Conservation (phyloP, 2,888 invertebrate species). For the Eudasyphora cyanicolor region DNA sequence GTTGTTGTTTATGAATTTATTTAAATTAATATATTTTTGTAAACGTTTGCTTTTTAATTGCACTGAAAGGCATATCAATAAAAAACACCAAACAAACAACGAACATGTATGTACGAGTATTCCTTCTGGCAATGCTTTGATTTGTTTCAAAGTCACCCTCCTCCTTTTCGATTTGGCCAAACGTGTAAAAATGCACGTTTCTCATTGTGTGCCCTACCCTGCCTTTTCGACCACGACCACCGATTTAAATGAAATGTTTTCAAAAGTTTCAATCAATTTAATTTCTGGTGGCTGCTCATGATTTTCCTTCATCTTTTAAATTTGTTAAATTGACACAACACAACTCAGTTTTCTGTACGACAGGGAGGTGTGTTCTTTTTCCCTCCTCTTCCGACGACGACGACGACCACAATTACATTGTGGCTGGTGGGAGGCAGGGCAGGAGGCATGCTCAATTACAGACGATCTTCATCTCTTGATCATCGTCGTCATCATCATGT, state of each 20-base stretch:
- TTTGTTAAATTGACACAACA: slow-evolving; percentile 51
- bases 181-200: slow-evolving; percentile 56
- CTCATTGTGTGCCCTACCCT: slow-evolving; percentile 26
- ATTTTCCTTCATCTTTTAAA: slow-evolving; percentile 33
- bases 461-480: no score
- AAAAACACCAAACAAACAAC: background rate
- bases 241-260: slow-evolving; percentile 55
- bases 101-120: slow-evolving; percentile 2
- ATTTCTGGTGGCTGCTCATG: background rate
- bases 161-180: slow-evolving; percentile 10
- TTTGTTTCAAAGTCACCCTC: slow-evolving; percentile 47
- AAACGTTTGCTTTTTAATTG: slow-evolving; percentile 33
- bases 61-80: slow-evolving; percentile 16
- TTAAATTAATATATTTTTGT: slow-evolving; percentile 15
- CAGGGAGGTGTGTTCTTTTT: slow-evolving; percentile 58
- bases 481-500: slow-evolving; percentile 45
- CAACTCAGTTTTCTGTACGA: background rate
- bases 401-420: no score
- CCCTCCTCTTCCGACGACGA: background rate
- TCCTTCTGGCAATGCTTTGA: slow-evolving; percentile 4
- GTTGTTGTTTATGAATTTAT: slow-evolving; percentile 1
- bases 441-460: slow-evolving; percentile 46
- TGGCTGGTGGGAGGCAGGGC: slow-evolving; percentile 4
- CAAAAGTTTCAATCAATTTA: slow-evolving; percentile 54
- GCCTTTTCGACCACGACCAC: no score